A percentile compares a stretch with the other conserved stretches of the same genome.
Evolutionary conservation across 2,797 vertebrate species (phyloP).

Genomic region (Aphelocoma californica): DNA sequence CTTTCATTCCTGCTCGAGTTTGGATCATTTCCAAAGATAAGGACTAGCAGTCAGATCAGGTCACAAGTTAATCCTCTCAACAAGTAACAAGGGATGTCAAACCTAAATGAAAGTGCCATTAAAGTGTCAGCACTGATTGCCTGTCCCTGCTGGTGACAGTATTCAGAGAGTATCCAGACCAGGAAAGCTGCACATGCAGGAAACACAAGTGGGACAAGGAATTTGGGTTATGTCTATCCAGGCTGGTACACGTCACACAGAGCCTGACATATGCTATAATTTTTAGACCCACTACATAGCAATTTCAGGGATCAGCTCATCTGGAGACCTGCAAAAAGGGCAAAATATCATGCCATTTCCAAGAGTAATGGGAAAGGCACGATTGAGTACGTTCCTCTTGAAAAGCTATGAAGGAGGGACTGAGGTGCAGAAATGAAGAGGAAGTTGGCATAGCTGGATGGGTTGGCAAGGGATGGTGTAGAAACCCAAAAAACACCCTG

Average conservation of each 20-base stretch:
- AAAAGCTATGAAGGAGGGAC: rapidly evolving
- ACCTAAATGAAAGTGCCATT: background rate
- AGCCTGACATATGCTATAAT: background rate
- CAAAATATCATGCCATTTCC: background rate
- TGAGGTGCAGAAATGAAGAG: background rate
- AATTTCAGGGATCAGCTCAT: background rate
- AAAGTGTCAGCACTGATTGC: background rate
- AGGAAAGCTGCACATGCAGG: background rate
- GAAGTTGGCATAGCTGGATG: background rate
- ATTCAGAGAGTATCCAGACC: background rate
- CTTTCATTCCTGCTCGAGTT: background rate
- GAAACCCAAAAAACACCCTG: background rate
- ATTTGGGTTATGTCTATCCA: background rate
- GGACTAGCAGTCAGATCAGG: background rate
- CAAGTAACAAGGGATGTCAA: background rate
- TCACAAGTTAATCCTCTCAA: background rate
- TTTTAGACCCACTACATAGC: background rate
- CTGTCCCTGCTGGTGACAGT: background rate
- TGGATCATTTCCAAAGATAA: conserved; percentile 7
- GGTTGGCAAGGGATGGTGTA: background rate
- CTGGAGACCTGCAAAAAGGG: background rate
- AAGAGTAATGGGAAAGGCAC: background rate
- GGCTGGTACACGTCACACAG: background rate
- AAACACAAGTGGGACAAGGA: background rate
- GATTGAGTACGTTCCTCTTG: background rate